Percentiles rank a stretch among this genome's conserved stretches.
phyloP scores from a whole-genome alignment of 2,888 invertebrate genomes.

The Pheosia tremula region DNA sequence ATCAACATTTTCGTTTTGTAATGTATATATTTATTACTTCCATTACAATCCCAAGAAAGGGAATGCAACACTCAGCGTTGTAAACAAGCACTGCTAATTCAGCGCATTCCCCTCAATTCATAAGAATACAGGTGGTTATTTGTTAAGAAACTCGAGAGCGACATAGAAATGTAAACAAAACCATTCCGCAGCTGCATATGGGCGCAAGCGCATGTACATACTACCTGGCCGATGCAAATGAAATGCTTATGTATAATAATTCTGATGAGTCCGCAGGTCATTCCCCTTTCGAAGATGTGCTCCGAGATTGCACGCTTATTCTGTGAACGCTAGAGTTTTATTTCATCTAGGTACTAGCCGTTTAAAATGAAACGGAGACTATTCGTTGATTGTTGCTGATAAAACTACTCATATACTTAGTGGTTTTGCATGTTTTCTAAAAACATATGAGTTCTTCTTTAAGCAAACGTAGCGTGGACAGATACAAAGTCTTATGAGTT shows the following conservation, averaged over 20 bases:
- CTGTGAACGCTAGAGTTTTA: neutral
- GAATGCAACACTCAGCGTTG: neutral
- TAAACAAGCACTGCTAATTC: slow-evolving; percentile 18
- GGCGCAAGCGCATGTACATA: slow-evolving; percentile 34
- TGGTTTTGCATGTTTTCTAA: no score
- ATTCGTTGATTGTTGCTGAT: neutral
- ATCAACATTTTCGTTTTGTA: no score
- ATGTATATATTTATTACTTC: no score
- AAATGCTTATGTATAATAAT: slow-evolving; percentile 31
- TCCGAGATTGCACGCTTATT: neutral
- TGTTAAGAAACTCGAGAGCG: slow-evolving; percentile 46
- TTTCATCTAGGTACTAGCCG: slow-evolving; percentile 5
- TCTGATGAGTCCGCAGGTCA: slow-evolving; percentile 60
- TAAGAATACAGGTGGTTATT: slow-evolving; percentile 28
- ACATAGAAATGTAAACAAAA: slow-evolving; percentile 52
- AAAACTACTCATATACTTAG: neutral
- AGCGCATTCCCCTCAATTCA: slow-evolving; percentile 32
- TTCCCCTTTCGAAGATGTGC: slow-evolving; percentile 51
- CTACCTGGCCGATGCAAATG: slow-evolving; percentile 39
- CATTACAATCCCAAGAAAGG: neutral
- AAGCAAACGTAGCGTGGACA: neutral
- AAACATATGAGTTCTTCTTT: no score
- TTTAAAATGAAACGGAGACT: neutral
- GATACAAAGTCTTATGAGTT: neutral
- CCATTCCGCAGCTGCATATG: slow-evolving; percentile 44